Conservation (phyloP, 2,888 invertebrate species). For the Eupsilia transversa region DNA sequence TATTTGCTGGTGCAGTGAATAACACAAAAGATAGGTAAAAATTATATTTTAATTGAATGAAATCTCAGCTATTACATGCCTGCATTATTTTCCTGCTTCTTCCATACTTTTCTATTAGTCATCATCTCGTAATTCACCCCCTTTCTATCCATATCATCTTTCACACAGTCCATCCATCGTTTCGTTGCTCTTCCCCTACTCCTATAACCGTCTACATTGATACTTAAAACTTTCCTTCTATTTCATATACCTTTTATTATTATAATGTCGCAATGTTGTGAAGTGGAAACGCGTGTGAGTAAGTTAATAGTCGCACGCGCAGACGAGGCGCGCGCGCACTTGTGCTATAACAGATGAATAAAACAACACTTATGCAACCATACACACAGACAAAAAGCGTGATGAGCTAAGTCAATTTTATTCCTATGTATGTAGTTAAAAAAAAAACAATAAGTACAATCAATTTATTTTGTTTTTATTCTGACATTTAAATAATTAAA, state of each 20-base stretch:
- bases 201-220: background rate
- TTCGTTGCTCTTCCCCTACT: background rate
- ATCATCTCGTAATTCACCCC: too few species aligned
- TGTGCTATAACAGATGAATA: slow-evolving; percentile 68
- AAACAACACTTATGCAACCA: slow-evolving; percentile 64
- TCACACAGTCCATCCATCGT: background rate
- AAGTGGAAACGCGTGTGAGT: slow-evolving; percentile 66
- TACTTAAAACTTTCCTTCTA: background rate
- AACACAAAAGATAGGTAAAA: too few species aligned
- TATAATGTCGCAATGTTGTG: slow-evolving; percentile 22
- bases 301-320: slow-evolving; percentile 55
- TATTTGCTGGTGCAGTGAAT: background rate
- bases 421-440: background rate
- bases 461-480: background rate
- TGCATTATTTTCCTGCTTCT: too few species aligned
- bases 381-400: slow-evolving; percentile 12
- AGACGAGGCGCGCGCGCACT: slow-evolving; percentile 65
- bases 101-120: background rate
- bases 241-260: background rate
- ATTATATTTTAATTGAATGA: too few species aligned
- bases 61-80: too few species aligned
- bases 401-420: background rate
- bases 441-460: background rate
- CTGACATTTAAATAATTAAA: background rate
- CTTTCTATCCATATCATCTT: background rate